Evolutionary conservation across 2,888 invertebrate genomes (phyloP), one percentile per base, ranked within the genome.

Genomic region (Melanotus villosus): DNA sequence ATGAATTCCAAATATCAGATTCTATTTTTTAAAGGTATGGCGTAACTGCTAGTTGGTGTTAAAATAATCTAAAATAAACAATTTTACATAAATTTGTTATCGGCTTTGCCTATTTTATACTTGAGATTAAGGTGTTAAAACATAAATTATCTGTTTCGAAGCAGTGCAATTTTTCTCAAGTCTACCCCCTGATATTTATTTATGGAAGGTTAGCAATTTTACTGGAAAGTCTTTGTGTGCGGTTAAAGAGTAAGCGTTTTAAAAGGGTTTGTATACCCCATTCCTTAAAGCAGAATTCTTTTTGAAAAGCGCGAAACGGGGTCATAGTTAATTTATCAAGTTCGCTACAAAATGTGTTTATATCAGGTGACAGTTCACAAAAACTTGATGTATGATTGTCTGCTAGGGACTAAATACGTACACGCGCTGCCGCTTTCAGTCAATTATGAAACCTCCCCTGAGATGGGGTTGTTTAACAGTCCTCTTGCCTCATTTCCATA

Each of bases 401-500:
- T 72, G 72, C 66, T 56, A 52, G 63, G 59, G 65, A 72, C 59
- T 70, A 65, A 70, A 66, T 66, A 66, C 66, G 70, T 70, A 70
- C 66, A 70, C 70, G 65, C 70, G 63, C 70, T 70, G 70, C 66
- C 64, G 72, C 73, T 70, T 70, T 71, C 62, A 74, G 74, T 74
- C 74, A 74, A 74, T 74, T 74, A 74, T 71, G 70, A 70, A 60
- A 63, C 71, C 65, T 71, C 72, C 71, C 72, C 41, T 47, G 72
- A 69, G 72, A 73, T 65, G 70, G 72, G 66, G 67, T 71, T 67
- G 73, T 65, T 74, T 74, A 70, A 73, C 74, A 70, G 73, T 68
- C 73, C 70, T 65, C 71, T 71, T 65, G 68, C 62, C 74, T 74
- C 74, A 71, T 74, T 74, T 73, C 74, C 72, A 73, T 74, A 73